A percentile compares a stretch with the other conserved stretches of the same genome.
Evolutionary conservation across 37 sponge, comb jelly and placozoan species (phyloP).

Genomic region (Dysidea cf. avara): DNA sequence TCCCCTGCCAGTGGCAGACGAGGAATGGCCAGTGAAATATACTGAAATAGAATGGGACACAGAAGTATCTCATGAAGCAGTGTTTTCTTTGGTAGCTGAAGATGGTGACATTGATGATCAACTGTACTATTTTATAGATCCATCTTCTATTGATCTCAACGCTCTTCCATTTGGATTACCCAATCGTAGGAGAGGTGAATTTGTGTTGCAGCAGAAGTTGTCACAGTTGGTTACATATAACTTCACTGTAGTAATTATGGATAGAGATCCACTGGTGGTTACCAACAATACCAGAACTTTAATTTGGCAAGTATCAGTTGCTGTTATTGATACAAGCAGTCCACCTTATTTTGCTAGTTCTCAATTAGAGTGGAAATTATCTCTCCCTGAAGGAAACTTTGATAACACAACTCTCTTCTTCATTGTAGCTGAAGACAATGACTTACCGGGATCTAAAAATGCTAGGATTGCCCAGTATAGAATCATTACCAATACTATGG

Average conservation of each 20-base stretch:
- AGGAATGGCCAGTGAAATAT: conserved; percentile 52
- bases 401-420: conserved; percentile 9
- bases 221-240: conserved; percentile 23
- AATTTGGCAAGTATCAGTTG: conserved; percentile 29
- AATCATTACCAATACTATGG: conserved; percentile 1
- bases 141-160: neutral
- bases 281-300: conserved; percentile 30
- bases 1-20: conserved; percentile 22
- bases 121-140: conserved; percentile 12
- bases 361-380: conserved; percentile 13
- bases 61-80: conserved; percentile 28
- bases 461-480: conserved; percentile 29
- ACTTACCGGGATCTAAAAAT: conserved; percentile 39
- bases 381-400: conserved; percentile 8
- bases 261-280: conserved; percentile 30
- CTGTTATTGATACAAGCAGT: conserved; percentile 46
- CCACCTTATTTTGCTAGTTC: conserved; percentile 46
- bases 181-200: conserved; percentile 28
- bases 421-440: conserved; percentile 39
- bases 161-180: conserved; percentile 44
- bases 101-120: conserved; percentile 44
- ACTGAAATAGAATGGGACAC: conserved; percentile 56
- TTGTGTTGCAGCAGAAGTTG: conserved; percentile 29
- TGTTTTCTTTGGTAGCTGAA: conserved; percentile 30
- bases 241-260: conserved; percentile 40